Conservation (phyloP, 1,140 invertebrate genomes). For the Metopolophium dirhodum region DNA sequence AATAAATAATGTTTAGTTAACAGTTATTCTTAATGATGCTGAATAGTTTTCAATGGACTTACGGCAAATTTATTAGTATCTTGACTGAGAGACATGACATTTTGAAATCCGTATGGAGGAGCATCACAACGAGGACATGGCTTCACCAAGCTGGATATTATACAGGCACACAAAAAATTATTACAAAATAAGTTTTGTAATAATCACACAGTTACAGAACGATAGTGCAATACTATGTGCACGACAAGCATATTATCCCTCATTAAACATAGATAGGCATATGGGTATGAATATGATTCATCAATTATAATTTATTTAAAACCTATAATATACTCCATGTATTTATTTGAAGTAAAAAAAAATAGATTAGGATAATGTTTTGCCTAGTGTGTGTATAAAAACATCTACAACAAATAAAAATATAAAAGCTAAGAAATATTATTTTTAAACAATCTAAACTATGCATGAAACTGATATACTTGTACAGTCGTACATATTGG, state of each 20-base stretch:
- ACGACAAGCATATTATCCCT: background rate
- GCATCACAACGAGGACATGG: constrained; percentile 86
- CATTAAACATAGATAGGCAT: background rate
- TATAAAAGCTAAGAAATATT: background rate
- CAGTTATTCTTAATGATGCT: background rate
- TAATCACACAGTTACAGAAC: background rate
- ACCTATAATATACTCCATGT: background rate
- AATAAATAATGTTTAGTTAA: background rate
- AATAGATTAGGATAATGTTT: background rate
- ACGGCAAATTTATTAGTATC: constrained; percentile 76
- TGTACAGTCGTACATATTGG: background rate
- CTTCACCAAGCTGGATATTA: constrained; percentile 70
- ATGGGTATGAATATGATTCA: background rate
- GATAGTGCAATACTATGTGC: background rate
- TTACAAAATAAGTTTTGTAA: constrained; percentile 55
- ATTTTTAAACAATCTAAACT: constrained; percentile 1
- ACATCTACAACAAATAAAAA: background rate
- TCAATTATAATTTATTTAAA: background rate
- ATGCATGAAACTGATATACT: background rate
- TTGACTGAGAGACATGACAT: constrained; percentile 86
- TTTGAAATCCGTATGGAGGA: constrained; percentile 93
- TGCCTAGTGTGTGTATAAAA: background rate
- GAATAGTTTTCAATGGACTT: constrained; percentile 65
- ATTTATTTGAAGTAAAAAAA: background rate
- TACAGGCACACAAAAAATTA: constrained; percentile 56